Percentiles rank a stretch among this genome's conserved stretches.
Evolutionary conservation across 2,113 vertebrate genomes (phyloP).

Genomic region (Australoheros scitulus): DNA sequence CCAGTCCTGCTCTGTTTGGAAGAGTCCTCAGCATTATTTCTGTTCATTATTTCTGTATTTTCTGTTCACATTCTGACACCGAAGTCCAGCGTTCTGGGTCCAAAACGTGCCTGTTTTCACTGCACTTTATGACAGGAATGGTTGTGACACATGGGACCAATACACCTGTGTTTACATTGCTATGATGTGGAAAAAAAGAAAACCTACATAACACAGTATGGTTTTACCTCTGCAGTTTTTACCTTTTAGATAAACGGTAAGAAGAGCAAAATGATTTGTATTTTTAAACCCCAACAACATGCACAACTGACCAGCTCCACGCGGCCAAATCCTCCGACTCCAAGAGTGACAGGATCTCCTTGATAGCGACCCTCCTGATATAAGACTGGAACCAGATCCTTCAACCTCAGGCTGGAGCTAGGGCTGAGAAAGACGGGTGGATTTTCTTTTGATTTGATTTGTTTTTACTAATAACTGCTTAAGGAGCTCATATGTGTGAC

Average conservation of each 20-base stretch:
- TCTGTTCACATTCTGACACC: too few relatives aligned
- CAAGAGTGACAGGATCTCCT: constrained; percentile 80
- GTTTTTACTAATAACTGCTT: not conserved
- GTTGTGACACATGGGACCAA: not conserved
- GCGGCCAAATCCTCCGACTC: constrained; percentile 83
- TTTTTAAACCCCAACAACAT: not conserved
- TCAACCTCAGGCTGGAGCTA: constrained; percentile 63
- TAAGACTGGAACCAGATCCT: constrained; percentile 79
- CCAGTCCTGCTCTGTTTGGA: too few relatives aligned
- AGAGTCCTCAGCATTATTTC: too few relatives aligned
- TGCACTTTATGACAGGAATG: too few relatives aligned
- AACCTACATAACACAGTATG: too few relatives aligned
- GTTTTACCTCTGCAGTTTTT: not conserved
- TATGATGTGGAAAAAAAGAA: too few relatives aligned
- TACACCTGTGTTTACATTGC: not conserved
- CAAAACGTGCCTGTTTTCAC: too few relatives aligned
- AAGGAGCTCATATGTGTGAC: not conserved
- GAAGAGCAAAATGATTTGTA: not conserved
- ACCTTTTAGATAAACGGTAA: not conserved
- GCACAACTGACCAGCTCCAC: constrained; percentile 79
- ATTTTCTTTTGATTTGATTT: not conserved
- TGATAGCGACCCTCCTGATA: constrained; percentile 82
- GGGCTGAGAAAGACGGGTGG: constrained; percentile 38
- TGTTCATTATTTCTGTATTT: too few relatives aligned
- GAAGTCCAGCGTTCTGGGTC: too few relatives aligned